phyloP scores from a whole-genome alignment of 2,888 invertebrate genomes.

The Xiphydria camelus region DNA sequence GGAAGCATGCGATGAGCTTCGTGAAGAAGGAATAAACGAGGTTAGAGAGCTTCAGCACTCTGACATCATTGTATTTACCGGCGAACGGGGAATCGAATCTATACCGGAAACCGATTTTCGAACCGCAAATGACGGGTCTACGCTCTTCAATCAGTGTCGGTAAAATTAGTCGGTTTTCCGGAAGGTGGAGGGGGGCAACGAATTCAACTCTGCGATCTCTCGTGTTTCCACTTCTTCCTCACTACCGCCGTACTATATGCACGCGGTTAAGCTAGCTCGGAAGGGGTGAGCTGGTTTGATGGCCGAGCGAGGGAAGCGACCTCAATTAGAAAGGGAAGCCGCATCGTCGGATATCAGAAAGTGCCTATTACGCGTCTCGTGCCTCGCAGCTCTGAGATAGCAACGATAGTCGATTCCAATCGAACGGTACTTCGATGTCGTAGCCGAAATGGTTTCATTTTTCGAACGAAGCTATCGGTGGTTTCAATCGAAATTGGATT shows the following conservation, averaged over 20 bases:
- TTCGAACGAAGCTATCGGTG: no score
- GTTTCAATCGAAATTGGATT: no score
- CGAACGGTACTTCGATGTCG: no score
- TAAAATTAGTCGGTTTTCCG: constrained; percentile 39
- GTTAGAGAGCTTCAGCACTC: not conserved
- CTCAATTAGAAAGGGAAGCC: constrained; percentile 2
- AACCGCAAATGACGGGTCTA: constrained; percentile 29
- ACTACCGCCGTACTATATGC: no score
- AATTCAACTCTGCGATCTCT: no score
- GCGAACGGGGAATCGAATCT: constrained; percentile 30
- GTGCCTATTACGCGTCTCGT: not conserved
- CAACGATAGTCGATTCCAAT: no score
- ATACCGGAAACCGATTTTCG: constrained; percentile 22
- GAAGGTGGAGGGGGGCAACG: constrained; percentile 2
- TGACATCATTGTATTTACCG: constrained; percentile 2
- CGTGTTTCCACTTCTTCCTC: constrained; percentile 1
- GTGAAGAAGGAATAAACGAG: not conserved
- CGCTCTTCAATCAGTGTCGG: constrained; percentile 36
- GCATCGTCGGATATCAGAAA: not conserved
- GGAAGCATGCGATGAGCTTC: not conserved
- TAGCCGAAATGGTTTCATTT: no score
- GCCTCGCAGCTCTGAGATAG: no score
- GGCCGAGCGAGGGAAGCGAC: not conserved
- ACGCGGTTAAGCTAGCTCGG: no score
- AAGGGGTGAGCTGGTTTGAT: no score